These are phyloP conservation scores for Listronotus oregonensis DNA, from an alignment of 1,140 invertebrate species.

Conservation along the genomic window DNA sequence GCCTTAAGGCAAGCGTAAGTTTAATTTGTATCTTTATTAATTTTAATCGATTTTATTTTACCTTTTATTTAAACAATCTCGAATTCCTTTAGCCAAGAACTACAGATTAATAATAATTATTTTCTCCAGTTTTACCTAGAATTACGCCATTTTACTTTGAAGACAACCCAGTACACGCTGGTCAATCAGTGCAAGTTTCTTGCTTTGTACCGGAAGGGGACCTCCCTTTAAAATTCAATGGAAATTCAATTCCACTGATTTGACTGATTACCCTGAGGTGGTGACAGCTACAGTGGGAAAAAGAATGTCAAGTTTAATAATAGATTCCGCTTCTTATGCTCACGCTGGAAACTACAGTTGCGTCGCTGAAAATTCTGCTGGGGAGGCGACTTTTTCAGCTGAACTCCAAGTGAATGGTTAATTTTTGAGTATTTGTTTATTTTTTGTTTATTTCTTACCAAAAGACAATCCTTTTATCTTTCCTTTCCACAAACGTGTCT, in stretches of 20 bases:
- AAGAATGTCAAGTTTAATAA: constrained; percentile 61
- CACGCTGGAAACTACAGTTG: constrained; percentile 71
- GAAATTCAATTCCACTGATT: constrained; percentile 63
- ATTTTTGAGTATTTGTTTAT: background rate
- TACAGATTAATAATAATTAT: too few relatives aligned
- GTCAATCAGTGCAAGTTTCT: constrained; percentile 71
- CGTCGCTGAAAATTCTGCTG: constrained; percentile 70
- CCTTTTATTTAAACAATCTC: too few relatives aligned
- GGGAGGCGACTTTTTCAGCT: constrained; percentile 53
- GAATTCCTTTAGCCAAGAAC: too few relatives aligned
- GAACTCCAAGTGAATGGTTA: constrained; percentile 47
- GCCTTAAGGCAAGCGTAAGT: too few relatives aligned
- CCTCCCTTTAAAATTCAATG: constrained; percentile 68
- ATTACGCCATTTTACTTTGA: constrained; percentile 71
- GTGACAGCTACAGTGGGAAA: constrained; percentile 57
- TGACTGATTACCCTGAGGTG: constrained; percentile 58
- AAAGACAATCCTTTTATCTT: background rate
- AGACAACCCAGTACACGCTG: constrained; percentile 69
- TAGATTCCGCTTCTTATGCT: constrained; percentile 72
- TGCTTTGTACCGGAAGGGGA: constrained; percentile 76
- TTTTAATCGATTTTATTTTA: too few relatives aligned
- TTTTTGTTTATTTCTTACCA: background rate
- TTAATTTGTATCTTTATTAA: too few relatives aligned
- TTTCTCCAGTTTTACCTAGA: constrained; percentile 63
- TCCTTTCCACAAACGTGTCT: background rate